Percentiles rank a stretch among this genome's conserved stretches.
phyloP scores from a whole-genome alignment of 1,140 invertebrate species.

The Meteorus sp. region DNA sequence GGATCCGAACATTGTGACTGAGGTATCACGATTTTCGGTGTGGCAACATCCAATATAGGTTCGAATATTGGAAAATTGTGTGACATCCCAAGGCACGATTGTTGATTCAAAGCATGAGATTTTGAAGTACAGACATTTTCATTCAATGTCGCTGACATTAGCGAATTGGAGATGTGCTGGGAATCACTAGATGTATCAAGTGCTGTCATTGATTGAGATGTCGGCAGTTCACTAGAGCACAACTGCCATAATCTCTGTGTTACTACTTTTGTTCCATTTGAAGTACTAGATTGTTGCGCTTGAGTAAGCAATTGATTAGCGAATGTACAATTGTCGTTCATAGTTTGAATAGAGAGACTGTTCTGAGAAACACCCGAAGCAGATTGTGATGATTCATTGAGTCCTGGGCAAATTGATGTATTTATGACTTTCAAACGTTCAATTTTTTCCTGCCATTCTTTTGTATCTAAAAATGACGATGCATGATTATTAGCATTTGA shows the following conservation, averaged over 20 bases:
- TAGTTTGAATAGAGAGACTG: not conserved
- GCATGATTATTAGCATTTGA: too few species aligned
- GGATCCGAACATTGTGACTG: conserved; percentile 12
- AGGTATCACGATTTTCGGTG: conserved; percentile 15
- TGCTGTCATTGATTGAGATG: too few species aligned
- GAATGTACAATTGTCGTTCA: not conserved
- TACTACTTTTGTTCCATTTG: conserved; percentile 12
- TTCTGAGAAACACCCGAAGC: not conserved
- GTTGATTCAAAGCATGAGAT: too few species aligned
- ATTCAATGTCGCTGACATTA: too few species aligned
- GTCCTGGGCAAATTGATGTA: conserved; percentile 11
- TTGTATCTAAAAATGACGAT: not conserved
- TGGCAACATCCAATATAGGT: conserved; percentile 25
- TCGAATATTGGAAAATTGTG: too few species aligned
- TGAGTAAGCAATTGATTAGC: not conserved
- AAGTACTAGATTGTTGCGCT: not conserved
- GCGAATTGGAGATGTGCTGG: too few species aligned
- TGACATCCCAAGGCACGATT: too few species aligned
- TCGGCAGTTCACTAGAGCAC: too few species aligned
- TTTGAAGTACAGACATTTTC: too few species aligned
- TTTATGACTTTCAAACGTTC: conserved; percentile 20
- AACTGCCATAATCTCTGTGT: too few species aligned
- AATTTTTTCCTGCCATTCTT: conserved; percentile 23
- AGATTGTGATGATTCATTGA: not conserved
- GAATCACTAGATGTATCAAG: too few species aligned